A percentile compares a stretch with the other conserved stretches of the same genome.
These are phyloP conservation scores for Drosophila paulistorum DNA, from an alignment of 1,140 invertebrate species.

Conservation along the genomic window DNA sequence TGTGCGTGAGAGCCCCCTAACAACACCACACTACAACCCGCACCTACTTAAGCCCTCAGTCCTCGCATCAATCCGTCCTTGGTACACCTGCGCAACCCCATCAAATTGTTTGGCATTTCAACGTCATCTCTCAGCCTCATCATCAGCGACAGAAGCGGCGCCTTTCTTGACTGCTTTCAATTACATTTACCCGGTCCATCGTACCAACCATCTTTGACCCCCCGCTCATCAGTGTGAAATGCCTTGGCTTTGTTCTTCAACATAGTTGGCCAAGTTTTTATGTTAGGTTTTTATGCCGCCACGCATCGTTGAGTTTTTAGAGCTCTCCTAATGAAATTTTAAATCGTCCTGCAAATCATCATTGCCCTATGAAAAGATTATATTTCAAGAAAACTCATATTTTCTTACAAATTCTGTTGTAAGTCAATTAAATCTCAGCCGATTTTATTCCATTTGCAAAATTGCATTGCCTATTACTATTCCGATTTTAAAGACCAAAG, in stretches of 20 bases:
- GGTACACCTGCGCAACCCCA: slow-evolving; percentile 19
- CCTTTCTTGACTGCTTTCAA: slow-evolving; percentile 50
- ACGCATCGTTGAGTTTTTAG: slow-evolving; percentile 60
- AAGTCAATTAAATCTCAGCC: no score
- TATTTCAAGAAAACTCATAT: neutral
- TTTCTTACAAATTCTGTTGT: no score
- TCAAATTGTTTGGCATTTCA: slow-evolving; percentile 40
- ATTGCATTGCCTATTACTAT: no score
- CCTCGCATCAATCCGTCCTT: neutral
- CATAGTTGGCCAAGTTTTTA: slow-evolving; percentile 57
- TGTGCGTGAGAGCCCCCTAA: slow-evolving; percentile 38
- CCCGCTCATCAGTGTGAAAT: neutral
- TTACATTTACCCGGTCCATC: slow-evolving; percentile 21
- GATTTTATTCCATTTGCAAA: no score
- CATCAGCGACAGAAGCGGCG: slow-evolving; percentile 56
- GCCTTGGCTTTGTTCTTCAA: slow-evolving; percentile 34
- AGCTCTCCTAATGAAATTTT: slow-evolving; percentile 59
- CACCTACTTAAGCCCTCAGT: neutral
- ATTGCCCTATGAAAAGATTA: slow-evolving; percentile 1
- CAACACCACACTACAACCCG: neutral
- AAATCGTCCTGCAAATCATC: slow-evolving; percentile 32
- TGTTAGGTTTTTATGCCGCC: slow-evolving; percentile 63
- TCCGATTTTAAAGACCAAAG: no score
- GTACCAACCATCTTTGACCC: slow-evolving; percentile 11
- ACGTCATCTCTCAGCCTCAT: slow-evolving; percentile 44